Base-by-base conservation (phyloP, 1,140 invertebrate species). In the Colletes latitarsis region DNA sequence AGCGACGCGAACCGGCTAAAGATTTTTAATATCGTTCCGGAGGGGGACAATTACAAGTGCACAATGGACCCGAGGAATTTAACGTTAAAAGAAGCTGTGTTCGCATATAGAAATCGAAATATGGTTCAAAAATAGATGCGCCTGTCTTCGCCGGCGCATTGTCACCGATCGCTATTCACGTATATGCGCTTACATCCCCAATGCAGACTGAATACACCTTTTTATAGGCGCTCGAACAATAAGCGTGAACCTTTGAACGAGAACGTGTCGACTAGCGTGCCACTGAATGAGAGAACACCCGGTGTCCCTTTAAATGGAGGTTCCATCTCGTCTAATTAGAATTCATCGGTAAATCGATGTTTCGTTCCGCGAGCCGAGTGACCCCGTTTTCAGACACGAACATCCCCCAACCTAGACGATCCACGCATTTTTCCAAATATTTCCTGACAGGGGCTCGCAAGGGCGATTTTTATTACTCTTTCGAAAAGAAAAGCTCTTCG, bases 301-400 rank as follows among this genome's bases (percentile, higher is more conserved):
- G 30, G 49, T 72, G 60, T 72, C 77, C 52, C 49, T 60, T 73
- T 53, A 55, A 73, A 79, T 15, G 41, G 12, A 55, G 19, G 19
- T n/a, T 78, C 77, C 77, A 79, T 79, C 77, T 49, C 60, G 77
- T 64, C 77, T 79, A 79, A 79, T 79, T 79, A 79, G 77, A 79
- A 79, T 79, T 79, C 70, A 73, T 79, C 69, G 77, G 77, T 64
- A 63, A 79, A 79, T 79, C 69, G 77, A 79, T 79, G 77, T 63
- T 63, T 55, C 69, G 49, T 46, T 46, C 49, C 60, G 1, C 41
- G n/a, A 15, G 2, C 46, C 12, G 8, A 15, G 52, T 64, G 77
- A 79, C 77, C 77, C 41, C 60, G 52, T 79, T 77, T 71, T 30
- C 15, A 49, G 49, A 49, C 49, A 10, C 10, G 49, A 10, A 4